Base-by-base conservation (phyloP, 2,113 vertebrate genomes). In the Helogale parvula region DNA sequence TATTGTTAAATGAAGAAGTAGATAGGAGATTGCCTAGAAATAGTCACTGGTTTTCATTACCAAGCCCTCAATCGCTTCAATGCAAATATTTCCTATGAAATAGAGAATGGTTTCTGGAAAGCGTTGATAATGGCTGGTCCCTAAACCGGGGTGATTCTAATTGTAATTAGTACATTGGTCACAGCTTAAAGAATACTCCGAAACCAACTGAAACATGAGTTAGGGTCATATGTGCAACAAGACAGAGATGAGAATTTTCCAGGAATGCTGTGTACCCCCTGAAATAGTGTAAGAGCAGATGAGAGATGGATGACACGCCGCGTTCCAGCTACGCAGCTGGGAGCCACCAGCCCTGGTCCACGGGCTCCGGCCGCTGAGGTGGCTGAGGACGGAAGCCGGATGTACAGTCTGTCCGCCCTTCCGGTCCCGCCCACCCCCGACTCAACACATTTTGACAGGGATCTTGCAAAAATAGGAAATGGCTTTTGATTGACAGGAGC, bases 71-170 rank as follows among this genome's bases (percentile, higher is more conserved):
- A 0, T n/a, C 15, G 52, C 71, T 90, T 38, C 63, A 14, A 11
- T 86, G 9, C 33, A 21, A 38, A 2, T 82, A 7, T 87, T 84
- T 80, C 45, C 81, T 29, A 2, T 88, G 38, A 88, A 80, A 63
- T 68, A 83, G 3, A 92, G 21, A 52, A 76, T 79, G 23, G 21
- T 80, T 90, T 97, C 81, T 68, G 2, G 52, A 47, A 93, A 57
- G 10, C 65, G 17, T 54, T 68, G 25, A 66, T 68, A 79, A 50
- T 77, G 52, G 2, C 12, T 8, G 86, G 27, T 92, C n/a, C 63
- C 25, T 92, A 50, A 31, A 19, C 29, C 41, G 47, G 16, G 47
- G 8, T 29, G 71, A 79, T 90, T 82, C 45, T 65, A 14, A 63
- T 85, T 86, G 12, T 63, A 38, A 71, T 71, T 63, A 21, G 45